These are phyloP conservation scores for Coelopa frigida DNA, from an alignment of 1,140 invertebrate species.

Conservation along the genomic window DNA sequence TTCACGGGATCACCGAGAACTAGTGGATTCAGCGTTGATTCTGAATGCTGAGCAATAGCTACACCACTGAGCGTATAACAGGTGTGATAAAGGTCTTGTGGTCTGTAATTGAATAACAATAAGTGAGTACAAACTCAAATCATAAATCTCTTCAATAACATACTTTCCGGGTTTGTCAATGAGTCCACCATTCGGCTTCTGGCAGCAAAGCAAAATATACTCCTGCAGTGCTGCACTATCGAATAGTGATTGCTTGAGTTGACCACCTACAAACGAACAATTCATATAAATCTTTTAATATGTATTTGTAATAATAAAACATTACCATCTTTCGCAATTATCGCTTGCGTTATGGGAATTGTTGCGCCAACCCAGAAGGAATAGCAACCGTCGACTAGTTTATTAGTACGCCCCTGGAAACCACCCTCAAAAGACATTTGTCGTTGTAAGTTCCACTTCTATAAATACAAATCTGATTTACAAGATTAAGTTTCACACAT, in stretches of 20 bases:
- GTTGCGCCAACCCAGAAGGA: conserved; percentile 96
- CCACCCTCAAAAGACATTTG: conserved; percentile 89
- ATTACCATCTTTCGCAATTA: conserved; percentile 49
- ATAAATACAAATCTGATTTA: conserved; percentile 20
- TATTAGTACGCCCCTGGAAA: conserved; percentile 94
- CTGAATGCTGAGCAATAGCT: conserved; percentile 83
- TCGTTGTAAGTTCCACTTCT: conserved; percentile 78
- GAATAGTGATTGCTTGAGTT: conserved; percentile 53
- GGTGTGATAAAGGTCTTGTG: conserved; percentile 89
- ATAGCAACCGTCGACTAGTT: conserved; percentile 97
- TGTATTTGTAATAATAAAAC: not conserved
- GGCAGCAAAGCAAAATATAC: conserved; percentile 90
- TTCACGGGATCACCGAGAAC: conserved; percentile 56
- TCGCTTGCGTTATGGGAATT: conserved; percentile 68
- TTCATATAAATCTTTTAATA: not conserved
- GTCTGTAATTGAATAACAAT: conserved; percentile 47
- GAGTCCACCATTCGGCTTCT: conserved; percentile 81
- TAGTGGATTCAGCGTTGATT: conserved; percentile 46
- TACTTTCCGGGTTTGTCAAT: conserved; percentile 95
- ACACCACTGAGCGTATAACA: conserved; percentile 95
- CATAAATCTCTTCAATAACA: conserved; percentile 30
- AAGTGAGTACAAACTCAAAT: not conserved
- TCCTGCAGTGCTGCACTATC: conserved; percentile 84
- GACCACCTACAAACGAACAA: conserved; percentile 13
- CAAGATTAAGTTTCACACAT: not conserved